Base-by-base conservation (phyloP, 1,140 invertebrate genomes). In the Drosophila baimaii region DNA sequence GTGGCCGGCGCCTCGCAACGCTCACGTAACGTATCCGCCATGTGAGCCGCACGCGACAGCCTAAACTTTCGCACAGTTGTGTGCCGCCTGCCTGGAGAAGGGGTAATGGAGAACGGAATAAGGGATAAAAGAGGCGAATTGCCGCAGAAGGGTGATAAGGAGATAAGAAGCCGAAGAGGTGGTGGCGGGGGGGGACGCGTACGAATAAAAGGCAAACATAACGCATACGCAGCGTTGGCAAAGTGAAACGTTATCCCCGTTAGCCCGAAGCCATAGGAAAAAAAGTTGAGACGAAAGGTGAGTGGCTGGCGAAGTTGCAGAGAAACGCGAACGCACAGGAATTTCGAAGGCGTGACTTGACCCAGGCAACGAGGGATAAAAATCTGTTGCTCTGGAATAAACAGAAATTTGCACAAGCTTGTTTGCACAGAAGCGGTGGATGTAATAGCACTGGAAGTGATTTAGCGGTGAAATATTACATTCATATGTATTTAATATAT, bases 21-120 rank as follows among this genome's bases (percentile, higher is more conserved):
- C 8, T 54, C 62, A 66, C 76, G 73, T 80, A 74, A 77, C 52
- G 68, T 65, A 81, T 81, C 64, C 79, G 79, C 59, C 75, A 70
- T 78, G 75, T 82, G 63, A 69, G 75, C 74, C 73, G 54, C 69
- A 62, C 51, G 29, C 39, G 54, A 68, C 47, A 77, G 8, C 35
- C 33, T 15, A 71, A 58, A 39, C 41, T 58, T 71, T 49, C 33
- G 51, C 19, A 15, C 3, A 10, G 15, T 9, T 15, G 21, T 10
- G 43, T 19, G 29, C 7, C 10, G 27, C 9, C 29, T 21, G 46
- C 25, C n/a, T 47, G 33, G 41, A 27, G 41, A 43, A 73, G 49
- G 61, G n/a, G 9, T 3, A 13, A 9, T 13, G n/a, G 39, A 21
- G 15, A 27, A 33, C n/a, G 29, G 23, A 12, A 25, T 21, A 41